Conservation (phyloP, 1,140 invertebrate genomes). For the Hyles vespertilio region DNA sequence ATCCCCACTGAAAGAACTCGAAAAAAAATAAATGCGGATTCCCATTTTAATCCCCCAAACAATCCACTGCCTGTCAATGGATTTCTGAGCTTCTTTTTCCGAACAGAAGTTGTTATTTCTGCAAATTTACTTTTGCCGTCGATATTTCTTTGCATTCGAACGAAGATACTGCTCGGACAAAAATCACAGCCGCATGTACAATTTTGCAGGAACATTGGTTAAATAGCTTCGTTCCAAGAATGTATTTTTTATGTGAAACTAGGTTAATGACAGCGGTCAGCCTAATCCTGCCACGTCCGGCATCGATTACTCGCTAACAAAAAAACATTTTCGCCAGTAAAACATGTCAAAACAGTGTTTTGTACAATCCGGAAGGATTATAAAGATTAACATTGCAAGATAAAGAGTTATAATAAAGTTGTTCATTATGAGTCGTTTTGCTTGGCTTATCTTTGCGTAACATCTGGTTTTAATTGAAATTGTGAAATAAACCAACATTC, state of each 20-base stretch:
- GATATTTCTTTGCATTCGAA: too few species aligned
- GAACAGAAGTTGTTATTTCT: too few species aligned
- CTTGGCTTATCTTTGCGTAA: neutral
- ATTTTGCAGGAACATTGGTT: neutral
- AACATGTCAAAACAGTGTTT: constrained; percentile 40
- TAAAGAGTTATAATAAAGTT: constrained; percentile 4
- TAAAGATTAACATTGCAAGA: neutral
- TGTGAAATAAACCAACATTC: too few species aligned
- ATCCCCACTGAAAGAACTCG: too few species aligned
- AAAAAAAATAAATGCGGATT: too few species aligned
- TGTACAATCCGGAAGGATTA: constrained; percentile 54
- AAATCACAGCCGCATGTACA: too few species aligned
- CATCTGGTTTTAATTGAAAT: neutral
- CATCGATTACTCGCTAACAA: constrained; percentile 48
- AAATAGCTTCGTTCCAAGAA: constrained; percentile 37
- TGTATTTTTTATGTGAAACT: constrained; percentile 39
- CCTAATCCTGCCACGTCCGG: constrained; percentile 44
- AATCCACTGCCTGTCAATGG: too few species aligned
- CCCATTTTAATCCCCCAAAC: too few species aligned
- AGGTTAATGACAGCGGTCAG: constrained; percentile 26
- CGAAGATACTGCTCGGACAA: neutral
- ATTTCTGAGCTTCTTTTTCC: too few species aligned
- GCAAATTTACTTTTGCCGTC: too few species aligned
- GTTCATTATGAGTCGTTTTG: neutral
- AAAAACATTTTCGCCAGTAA: constrained; percentile 21